phyloP scores from a whole-genome alignment of 1,140 invertebrate species.

The Drosophila suzukii region DNA sequence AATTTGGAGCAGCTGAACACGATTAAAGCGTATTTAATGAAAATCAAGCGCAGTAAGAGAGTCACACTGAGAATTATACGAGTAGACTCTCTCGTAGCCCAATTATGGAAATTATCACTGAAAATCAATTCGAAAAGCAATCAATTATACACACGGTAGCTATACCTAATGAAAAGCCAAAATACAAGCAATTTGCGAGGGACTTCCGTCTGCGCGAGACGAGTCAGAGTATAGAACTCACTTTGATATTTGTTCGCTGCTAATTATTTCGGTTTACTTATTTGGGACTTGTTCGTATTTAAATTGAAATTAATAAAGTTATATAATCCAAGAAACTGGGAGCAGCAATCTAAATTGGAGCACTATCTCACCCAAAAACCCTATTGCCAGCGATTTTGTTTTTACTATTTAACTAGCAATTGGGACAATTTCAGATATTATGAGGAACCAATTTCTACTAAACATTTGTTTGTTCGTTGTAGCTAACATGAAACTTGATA shows the following conservation, averaged over 20 bases:
- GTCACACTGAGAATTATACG: slow-evolving; percentile 28
- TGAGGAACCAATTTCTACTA: slow-evolving; percentile 5
- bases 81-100: slow-evolving; percentile 45
- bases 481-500: slow-evolving; percentile 26
- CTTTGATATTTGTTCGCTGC: slow-evolving; percentile 47
- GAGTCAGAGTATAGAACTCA: slow-evolving; percentile 21
- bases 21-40: slow-evolving; percentile 26
- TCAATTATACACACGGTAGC: slow-evolving; percentile 63
- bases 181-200: slow-evolving; percentile 39
- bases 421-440: slow-evolving; percentile 25
- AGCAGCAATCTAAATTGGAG: slow-evolving; percentile 18
- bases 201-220: slow-evolving; percentile 14
- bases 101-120: slow-evolving; percentile 54
- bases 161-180: slow-evolving; percentile 52
- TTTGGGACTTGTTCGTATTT: slow-evolving; percentile 53
- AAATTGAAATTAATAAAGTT: slow-evolving; percentile 72
- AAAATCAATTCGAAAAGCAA: slow-evolving; percentile 65
- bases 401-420: slow-evolving; percentile 5
- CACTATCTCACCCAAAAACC: slow-evolving; percentile 1
- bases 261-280: slow-evolving; percentile 50
- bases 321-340: slow-evolving; percentile 55
- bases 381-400: not conserved
- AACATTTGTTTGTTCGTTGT: slow-evolving; percentile 31
- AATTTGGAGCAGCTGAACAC: slow-evolving; percentile 28
- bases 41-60: slow-evolving; percentile 50